Conservation (phyloP, 1,140 invertebrate species). For the Prorops nasuta region DNA sequence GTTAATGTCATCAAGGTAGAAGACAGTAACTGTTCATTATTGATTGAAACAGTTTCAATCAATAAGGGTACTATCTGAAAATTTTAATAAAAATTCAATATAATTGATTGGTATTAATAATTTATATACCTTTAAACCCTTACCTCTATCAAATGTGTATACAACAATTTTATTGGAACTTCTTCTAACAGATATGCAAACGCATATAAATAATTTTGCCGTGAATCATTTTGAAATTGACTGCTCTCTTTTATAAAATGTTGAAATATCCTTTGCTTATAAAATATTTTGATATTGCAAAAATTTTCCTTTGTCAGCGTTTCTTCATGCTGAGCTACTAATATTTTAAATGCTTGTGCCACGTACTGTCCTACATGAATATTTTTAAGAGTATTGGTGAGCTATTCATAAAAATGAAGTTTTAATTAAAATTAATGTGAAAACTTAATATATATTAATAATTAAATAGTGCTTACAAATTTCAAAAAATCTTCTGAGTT, state of each 20-base stretch:
- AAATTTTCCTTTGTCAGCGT: conserved; percentile 40
- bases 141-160: conserved; percentile 64
- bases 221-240: conserved; percentile 46
- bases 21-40: conserved; percentile 59
- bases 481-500: conserved; percentile 32
- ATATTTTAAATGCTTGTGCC: conserved; percentile 34
- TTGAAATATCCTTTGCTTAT: conserved; percentile 66
- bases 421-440: conserved; percentile 1
- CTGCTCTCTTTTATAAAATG: conserved; percentile 54
- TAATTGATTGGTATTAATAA: conserved; percentile 4
- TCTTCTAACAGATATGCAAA: conserved; percentile 65
- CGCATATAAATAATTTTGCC: conserved; percentile 62
- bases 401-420: conserved; percentile 22
- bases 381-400: conserved; percentile 37
- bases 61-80: conserved; percentile 67
- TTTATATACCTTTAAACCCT: no score
- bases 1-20: conserved; percentile 62
- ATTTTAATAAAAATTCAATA: conserved; percentile 12
- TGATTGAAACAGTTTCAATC: conserved; percentile 64
- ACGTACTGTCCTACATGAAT: conserved; percentile 33
- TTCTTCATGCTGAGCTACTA: conserved; percentile 38
- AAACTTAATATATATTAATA: conserved; percentile 3
- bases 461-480: conserved; percentile 20
- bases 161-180: conserved; percentile 62
- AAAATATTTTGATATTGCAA: conserved; percentile 53